phyloP scores from a whole-genome alignment of 1,140 invertebrate species.

The Epicauta chinensis region DNA sequence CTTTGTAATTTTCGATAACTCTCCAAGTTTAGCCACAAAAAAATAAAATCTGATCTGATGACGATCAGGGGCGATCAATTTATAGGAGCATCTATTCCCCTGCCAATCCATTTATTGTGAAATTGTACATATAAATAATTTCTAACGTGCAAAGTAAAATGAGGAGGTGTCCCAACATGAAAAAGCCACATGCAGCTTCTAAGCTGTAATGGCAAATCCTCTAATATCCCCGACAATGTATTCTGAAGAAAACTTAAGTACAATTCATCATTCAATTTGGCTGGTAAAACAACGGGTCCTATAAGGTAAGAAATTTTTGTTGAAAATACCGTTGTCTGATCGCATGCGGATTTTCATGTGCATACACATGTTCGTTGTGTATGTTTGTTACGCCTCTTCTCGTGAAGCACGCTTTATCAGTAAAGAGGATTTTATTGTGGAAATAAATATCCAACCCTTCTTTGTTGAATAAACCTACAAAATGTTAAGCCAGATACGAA shows the following conservation, averaged over 20 bases:
- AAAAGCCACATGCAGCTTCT: no score
- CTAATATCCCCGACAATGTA: no score
- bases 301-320: neutral
- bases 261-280: no score
- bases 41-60: no score
- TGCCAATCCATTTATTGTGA: constrained; percentile 21
- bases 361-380: neutral
- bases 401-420: neutral
- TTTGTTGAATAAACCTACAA: no score
- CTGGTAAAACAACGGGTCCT: neutral
- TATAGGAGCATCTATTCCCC: constrained; percentile 19
- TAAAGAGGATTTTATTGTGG: neutral
- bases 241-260: no score
- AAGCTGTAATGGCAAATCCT: no score
- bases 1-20: no score
- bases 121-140: constrained; percentile 4
- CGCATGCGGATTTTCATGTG: neutral
- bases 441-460: no score
- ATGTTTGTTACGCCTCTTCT: neutral
- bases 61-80: constrained; percentile 24
- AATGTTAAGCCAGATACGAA: no score
- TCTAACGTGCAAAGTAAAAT: constrained; percentile 19
- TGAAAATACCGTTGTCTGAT: neutral
- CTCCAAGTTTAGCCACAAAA: no score
- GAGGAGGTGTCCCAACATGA: constrained; percentile 24